phyloP scores from a whole-genome alignment of 2,888 invertebrate species.

The Agrochola lota region DNA sequence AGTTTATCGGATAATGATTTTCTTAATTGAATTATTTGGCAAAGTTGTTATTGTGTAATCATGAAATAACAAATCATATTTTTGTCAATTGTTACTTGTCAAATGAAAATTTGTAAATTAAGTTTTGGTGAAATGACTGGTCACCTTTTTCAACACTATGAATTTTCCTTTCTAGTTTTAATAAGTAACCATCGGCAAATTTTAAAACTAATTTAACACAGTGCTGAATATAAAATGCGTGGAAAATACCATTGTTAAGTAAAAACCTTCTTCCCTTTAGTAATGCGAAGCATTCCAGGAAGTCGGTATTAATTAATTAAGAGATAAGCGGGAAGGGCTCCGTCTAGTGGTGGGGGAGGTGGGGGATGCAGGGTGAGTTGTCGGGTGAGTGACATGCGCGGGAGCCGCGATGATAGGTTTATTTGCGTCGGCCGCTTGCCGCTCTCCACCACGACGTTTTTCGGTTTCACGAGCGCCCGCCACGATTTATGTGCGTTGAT shows the following conservation, averaged over 20 bases:
- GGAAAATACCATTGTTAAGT: constrained; percentile 4
- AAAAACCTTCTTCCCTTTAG: constrained; percentile 21
- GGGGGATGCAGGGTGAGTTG: not conserved
- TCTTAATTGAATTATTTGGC: too few relatives aligned
- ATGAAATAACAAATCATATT: too few relatives aligned
- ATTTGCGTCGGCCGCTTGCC: constrained; percentile 48
- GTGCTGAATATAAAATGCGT: constrained; percentile 10
- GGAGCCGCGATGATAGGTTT: constrained; percentile 59
- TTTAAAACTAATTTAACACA: constrained; percentile 21
- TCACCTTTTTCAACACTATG: not conserved
- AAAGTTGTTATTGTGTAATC: too few relatives aligned
- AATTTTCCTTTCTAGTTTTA: not conserved
- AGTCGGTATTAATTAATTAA: constrained; percentile 65
- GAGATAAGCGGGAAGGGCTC: constrained; percentile 26
- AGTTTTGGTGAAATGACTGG: too few relatives aligned
- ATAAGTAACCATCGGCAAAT: constrained; percentile 13
- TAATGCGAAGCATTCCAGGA: constrained; percentile 42
- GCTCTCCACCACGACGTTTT: constrained; percentile 44
- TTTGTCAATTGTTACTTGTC: too few relatives aligned
- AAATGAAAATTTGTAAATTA: too few relatives aligned
- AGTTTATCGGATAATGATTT: too few relatives aligned
- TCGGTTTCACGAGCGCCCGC: constrained; percentile 37
- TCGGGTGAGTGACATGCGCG: not conserved
- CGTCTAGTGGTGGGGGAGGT: not conserved
- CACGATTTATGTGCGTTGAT: constrained; percentile 74